Conservation (phyloP, 2,797 vertebrate genomes). For the Tadarida brasiliensis region DNA sequence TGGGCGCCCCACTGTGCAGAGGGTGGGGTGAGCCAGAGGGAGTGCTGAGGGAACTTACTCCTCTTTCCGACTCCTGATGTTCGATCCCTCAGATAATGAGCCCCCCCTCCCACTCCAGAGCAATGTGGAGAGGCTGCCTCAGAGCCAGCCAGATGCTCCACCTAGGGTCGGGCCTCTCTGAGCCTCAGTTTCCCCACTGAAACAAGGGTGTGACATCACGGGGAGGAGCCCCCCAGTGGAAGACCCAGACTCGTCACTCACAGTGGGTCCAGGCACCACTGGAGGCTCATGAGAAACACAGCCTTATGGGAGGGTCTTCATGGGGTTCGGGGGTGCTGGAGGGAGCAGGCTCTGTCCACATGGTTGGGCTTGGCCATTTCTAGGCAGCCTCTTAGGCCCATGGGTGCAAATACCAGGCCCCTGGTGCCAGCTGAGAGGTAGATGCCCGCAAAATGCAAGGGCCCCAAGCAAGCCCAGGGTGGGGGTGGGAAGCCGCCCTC, state of each 20-base stretch:
- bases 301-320: background rate
- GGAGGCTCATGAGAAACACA: background rate
- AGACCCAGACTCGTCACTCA: background rate
- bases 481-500: accelerated
- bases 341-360: background rate
- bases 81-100: too few species aligned
- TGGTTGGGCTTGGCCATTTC: background rate
- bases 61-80: accelerated
- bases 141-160: background rate
- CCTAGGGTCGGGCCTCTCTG: accelerated
- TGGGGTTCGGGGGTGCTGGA: background rate
- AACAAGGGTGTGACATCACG: accelerated
- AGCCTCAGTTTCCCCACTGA: background rate
- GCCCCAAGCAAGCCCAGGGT: background rate
- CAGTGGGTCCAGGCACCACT: background rate
- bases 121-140: background rate
- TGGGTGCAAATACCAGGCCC: background rate
- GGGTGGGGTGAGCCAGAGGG: accelerated
- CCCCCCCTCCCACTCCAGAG: background rate
- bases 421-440: background rate
- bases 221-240: background rate
- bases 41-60: background rate
- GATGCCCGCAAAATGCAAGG: background rate
- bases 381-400: background rate
- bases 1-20: accelerated